Evolutionary conservation across 2,888 invertebrate genomes (phyloP), one percentile per base, ranked within the genome.

Genomic region (Prionchulus punctatus): DNA sequence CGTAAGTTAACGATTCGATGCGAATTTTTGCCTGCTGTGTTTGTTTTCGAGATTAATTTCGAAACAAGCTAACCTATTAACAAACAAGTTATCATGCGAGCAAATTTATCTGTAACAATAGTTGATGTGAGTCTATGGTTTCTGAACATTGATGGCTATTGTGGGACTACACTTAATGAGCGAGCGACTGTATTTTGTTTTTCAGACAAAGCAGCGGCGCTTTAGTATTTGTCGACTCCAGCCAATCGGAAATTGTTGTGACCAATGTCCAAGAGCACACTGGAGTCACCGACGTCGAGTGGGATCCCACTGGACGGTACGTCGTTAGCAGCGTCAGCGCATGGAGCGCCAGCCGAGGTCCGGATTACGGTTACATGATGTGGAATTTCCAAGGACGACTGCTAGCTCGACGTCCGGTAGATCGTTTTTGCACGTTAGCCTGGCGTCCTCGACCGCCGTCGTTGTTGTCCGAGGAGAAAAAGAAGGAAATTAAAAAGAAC

Each of bases 301-400:
- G 98, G 98, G 98, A 99, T 75, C 96, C 98, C 1, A 98, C 96
- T 1, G 98, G 98, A 1, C 81, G 98, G 60, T 98, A 89, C 70
- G 89, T 98, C 18, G 86, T 87, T 54, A 91, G 94, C 0, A 88
- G 85, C 1, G 91, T 94, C 23, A 91, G 91, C 1, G 85, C 85
- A 60, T 92, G 92, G 83, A 92, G n/a, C 7, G 42, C 64, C n/a
- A 54, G 60, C 28, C 58, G 62, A 18, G 66, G 78, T 74, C 76
- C 77, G 54, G 81, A 82, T 70, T 78, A 79, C 62, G 94, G 91
- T 1, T 98, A 89, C 75, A 90, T 91, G 80, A 82, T 98, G 69
- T 94, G 94, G 86, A 89, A 90, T 36, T 96, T 98, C 83, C 96
- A 98, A 77, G 69, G 69, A 23, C 61, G 80, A 62, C 77, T 84